A percentile compares a stretch with the other conserved stretches of the same genome.
These are phyloP conservation scores for Neolamprologus hecqui DNA, from an alignment of 2,113 vertebrate species.

Conservation along the genomic window DNA sequence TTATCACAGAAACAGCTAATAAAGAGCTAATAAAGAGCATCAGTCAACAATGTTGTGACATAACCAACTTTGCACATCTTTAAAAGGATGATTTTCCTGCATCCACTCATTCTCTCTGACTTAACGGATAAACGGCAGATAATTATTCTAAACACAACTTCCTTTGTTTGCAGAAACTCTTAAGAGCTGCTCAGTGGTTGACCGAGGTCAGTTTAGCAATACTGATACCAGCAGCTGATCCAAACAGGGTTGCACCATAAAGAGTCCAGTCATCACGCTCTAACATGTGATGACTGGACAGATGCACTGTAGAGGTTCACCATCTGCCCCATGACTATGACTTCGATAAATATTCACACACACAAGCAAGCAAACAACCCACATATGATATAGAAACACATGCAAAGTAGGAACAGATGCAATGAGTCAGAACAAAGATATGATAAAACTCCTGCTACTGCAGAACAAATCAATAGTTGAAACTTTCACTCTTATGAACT, in stretches of 20 bases:
- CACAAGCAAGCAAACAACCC: background rate
- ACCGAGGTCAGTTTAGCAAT: background rate
- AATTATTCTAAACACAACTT: background rate
- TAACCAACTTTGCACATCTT: background rate
- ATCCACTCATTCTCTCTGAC: background rate
- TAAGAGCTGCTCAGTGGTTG: background rate
- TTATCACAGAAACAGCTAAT: background rate
- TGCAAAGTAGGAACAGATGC: background rate
- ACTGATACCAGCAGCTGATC: background rate
- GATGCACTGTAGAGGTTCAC: background rate
- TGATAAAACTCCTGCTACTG: background rate
- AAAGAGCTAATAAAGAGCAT: background rate
- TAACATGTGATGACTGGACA: background rate
- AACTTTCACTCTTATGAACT: background rate
- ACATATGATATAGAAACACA: background rate
- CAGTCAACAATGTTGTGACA: background rate
- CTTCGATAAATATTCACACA: slow-evolving; percentile 1
- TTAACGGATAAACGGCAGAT: background rate
- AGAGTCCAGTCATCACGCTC: background rate
- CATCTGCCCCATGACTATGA: slow-evolving; percentile 16
- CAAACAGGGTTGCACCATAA: background rate
- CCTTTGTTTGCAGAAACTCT: background rate
- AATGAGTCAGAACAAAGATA: background rate
- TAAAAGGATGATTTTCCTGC: background rate
- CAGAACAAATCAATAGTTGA: background rate